Base-by-base conservation (phyloP, 2,888 invertebrate species). In the Drosophila dives region DNA sequence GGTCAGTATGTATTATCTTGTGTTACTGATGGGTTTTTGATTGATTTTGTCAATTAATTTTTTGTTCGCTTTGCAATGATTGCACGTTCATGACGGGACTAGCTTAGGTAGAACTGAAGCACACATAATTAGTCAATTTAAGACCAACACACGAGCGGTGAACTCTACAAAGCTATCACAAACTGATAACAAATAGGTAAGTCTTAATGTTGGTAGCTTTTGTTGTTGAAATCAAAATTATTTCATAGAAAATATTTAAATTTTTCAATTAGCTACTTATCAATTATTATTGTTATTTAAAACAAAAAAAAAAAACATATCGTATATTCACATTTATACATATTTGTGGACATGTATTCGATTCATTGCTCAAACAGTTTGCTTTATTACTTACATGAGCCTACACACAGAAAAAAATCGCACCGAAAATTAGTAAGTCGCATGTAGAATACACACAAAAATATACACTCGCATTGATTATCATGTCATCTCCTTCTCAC, bases 21-120 rank as follows among this genome's bases (percentile, higher is more conserved):
- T 12, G 20, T 69, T 67, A 54, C 29, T 87, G 72, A 90, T 90
- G 68, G 73, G 53, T 90, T 88, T 86, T 73, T 86, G 89, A 86
- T 90, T 81, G 86, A 76, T 77, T 83, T 81, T 56, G 62, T 58
- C 33, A 63, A 23, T 62, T 49, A 33, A 67, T 75, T 53, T 68
- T 54, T 42, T 65, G 65, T 23, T 51, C n/a, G 64, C 70, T 55
- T 69, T 64, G 64, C 17, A 59, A 50, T 26, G 36, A 20, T 55
- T 38, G 12, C 42, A 55, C 50, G 15, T 36, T 51, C n/a, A 54
- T 45, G 63, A 54, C 17, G n/a, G 38, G 45, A 59, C 20, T 48
- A 42, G 42, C 33, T 79, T 64, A 54, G 55, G 32, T 12, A 40
- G 23, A 34, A 23, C 26, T 53, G 38, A 66, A 64, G 54, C 68